Evolutionary conservation across 2,797 vertebrate species (phyloP).

Genomic region (Apodemus agrarius): DNA sequence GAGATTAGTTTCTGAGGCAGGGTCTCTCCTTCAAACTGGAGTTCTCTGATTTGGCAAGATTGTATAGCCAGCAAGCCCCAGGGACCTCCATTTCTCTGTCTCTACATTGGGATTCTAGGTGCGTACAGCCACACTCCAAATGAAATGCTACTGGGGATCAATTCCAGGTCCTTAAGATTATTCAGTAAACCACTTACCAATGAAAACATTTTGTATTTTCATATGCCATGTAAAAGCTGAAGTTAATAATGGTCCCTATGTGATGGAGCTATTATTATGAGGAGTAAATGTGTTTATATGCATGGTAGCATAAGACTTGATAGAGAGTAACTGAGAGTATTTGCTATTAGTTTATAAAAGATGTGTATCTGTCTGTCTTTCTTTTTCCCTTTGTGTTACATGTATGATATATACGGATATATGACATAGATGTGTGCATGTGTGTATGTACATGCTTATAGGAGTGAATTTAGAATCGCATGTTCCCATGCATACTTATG

Average conservation of each 20-base stretch:
- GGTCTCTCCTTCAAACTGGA: not conserved
- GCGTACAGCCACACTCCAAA: not conserved
- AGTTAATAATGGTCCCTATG: no score
- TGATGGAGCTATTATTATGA: not conserved
- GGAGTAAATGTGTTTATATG: not conserved
- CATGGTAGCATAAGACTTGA: not conserved
- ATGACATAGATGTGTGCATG: not conserved
- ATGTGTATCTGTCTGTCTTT: not conserved
- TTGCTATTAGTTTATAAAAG: not conserved
- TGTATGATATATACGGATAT: not conserved
- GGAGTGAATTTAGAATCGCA: not conserved
- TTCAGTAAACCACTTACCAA: not conserved
- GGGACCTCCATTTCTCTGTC: not conserved
- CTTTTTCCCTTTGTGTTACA: not conserved
- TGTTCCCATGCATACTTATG: not conserved
- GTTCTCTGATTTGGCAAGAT: not conserved
- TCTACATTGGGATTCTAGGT: not conserved
- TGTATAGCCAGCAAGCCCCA: not conserved
- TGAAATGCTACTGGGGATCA: not conserved
- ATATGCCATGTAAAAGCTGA: not conserved
- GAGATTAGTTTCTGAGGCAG: not conserved
- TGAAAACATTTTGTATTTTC: not conserved
- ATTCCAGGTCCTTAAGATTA: not conserved
- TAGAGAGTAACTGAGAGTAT: not conserved
- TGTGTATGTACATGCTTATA: not conserved